These are phyloP conservation scores for Lochmaea capreae DNA, from an alignment of 2,888 invertebrate genomes.

Conservation along the genomic window DNA sequence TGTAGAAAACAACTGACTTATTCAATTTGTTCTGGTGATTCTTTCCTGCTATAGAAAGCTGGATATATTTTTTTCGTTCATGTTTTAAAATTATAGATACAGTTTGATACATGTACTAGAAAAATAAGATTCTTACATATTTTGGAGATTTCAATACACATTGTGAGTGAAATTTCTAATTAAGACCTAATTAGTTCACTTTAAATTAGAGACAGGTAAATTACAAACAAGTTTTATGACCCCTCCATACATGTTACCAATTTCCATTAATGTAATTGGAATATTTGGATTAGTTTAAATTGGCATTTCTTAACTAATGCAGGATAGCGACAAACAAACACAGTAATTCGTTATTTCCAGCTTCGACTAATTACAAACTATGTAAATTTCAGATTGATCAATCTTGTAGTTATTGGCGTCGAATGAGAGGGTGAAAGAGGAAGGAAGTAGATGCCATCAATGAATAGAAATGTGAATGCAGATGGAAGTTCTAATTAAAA, in stretches of 20 bases:
- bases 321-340: conserved; percentile 10
- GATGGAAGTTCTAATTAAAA: conserved; percentile 3
- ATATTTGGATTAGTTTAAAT: conserved; percentile 1
- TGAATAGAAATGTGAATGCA: background rate
- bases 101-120: no score
- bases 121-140: no score
- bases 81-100: no score
- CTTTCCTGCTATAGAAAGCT: no score
- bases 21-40: no score
- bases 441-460: background rate
- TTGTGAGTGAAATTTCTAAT: background rate
- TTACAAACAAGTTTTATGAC: conserved; percentile 2
- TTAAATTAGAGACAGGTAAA: background rate
- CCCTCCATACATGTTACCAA: background rate
- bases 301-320: conserved; percentile 1
- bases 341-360: conserved; percentile 5
- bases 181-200: background rate
- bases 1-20: no score
- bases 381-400: conserved; percentile 12
- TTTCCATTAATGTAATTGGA: conserved; percentile 4
- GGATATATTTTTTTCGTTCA: no score
- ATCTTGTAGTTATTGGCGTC: background rate
- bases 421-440: background rate
- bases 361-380: conserved; percentile 9
- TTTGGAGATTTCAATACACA: no score